Evolutionary conservation across 2,888 invertebrate species (phyloP), one percentile per base, ranked within the genome.

Genomic region (Calameuta idolon): DNA sequence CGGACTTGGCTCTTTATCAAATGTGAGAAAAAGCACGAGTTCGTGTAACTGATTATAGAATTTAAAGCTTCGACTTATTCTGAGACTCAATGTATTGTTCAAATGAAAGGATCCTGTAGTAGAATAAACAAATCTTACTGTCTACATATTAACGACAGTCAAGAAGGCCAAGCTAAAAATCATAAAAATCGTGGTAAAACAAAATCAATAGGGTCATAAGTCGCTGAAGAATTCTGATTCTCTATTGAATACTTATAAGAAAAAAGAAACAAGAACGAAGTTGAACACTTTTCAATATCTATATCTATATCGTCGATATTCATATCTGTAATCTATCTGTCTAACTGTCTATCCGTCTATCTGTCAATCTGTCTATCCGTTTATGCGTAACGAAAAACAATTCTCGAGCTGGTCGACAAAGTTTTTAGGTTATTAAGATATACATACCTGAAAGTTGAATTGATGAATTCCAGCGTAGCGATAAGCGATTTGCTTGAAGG

Each of bases 1-100:
- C 55, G 55, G 55, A 55, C 23, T 55, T 55, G 23, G 9, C 55
- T 9, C 55, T 55, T 55, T 55, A 9, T 23, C 55, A 23, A 55
- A 23, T 23, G 9, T 23, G 9, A 55, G 9, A 55, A 23, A 55
- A 23, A 23, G 23, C 55, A 31, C 33, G 76, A 77, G 34, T 79
- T 77, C 74, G 74, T 81, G 80, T 80, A 79, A 81, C 76, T 78
- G 78, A 79, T 73, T 75, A 69, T 74, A 35, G 68, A 55, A 9
- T 55, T 23, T 23, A 55, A 23, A 55, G 3, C 9, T 55, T 55
- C 23, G 23, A 55, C 23, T 55, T 55, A 55, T 23, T 55, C 23
- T 55, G 15, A 15, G 40, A 40, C 40, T 40, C 15, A 40, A 15
- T 5, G 40, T 40, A 40, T 40, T 40, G 40, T 40, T 15, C 40